A percentile compares a stretch with the other conserved stretches of the same genome.
These are phyloP conservation scores for Cettia cetti DNA, from an alignment of 2,113 vertebrate genomes.

Conservation along the genomic window DNA sequence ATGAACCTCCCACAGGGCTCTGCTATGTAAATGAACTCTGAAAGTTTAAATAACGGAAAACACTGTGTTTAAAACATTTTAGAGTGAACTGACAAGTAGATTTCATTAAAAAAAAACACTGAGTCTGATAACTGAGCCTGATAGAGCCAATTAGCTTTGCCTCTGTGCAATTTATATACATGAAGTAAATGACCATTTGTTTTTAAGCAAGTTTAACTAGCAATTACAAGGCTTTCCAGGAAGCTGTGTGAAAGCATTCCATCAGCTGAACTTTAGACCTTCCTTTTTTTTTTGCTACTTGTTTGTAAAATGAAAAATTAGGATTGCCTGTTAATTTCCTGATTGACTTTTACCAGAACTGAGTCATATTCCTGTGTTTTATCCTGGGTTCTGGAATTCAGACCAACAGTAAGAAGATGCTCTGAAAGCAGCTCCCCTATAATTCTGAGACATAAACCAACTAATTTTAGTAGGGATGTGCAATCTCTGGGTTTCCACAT, in stretches of 20 bases:
- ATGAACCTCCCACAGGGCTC: constrained; percentile 10
- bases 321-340: neutral
- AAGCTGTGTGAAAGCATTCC: constrained; percentile 33
- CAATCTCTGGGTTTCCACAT: neutral
- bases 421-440: neutral
- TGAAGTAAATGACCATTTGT: constrained; percentile 46
- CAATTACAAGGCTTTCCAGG: constrained; percentile 45
- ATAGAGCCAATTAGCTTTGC: constrained; percentile 22
- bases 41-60: constrained; percentile 48
- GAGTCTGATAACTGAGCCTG: neutral
- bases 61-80: constrained; percentile 22
- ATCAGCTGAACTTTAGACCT: constrained; percentile 45
- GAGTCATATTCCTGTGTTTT: neutral
- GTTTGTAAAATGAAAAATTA: constrained; percentile 26
- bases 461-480: neutral
- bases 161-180: constrained; percentile 23
- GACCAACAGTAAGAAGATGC: neutral
- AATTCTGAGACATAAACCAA: neutral
- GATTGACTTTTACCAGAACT: constrained; percentile 25
- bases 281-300: constrained; percentile 29
- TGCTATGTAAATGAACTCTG: constrained; percentile 38
- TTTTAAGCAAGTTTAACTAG: constrained; percentile 31
- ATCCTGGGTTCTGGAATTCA: neutral
- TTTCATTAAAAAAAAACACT: constrained; percentile 9
- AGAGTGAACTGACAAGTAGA: constrained; percentile 25